phyloP scores from a whole-genome alignment of 2,113 vertebrate species.

The Hemiprocne comata region DNA sequence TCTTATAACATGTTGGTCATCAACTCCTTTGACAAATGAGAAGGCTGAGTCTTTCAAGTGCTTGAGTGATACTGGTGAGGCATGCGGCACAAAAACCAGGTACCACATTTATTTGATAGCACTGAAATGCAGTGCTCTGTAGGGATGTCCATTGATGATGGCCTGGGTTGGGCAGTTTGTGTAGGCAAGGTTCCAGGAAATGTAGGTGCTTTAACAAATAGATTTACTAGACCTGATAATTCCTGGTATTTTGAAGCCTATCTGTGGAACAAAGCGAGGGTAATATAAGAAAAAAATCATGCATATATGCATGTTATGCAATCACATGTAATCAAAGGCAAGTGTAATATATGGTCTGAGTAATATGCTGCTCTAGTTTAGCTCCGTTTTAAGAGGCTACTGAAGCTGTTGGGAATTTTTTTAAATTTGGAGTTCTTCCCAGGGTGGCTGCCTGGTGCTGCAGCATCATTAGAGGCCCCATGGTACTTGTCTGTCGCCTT shows the following conservation, averaged over 20 bases:
- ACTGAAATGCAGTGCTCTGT: not conserved
- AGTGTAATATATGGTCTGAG: not conserved
- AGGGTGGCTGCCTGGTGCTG: not conserved
- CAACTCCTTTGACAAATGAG: not conserved
- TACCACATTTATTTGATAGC: fast-evolving
- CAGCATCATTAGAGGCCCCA: not conserved
- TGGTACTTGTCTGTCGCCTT: not conserved
- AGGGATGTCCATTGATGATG: too few species aligned
- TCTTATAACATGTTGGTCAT: fast-evolving
- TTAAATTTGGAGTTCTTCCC: not conserved
- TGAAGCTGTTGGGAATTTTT: not conserved
- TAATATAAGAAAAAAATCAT: not conserved
- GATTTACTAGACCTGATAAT: not conserved
- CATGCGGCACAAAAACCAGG: not conserved
- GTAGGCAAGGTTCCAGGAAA: not conserved
- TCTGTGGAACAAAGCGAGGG: not conserved
- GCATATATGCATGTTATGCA: not conserved
- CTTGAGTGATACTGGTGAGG: not conserved
- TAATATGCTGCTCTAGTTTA: not conserved
- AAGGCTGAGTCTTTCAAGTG: not conserved
- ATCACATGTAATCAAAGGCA: not conserved
- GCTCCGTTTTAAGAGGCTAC: not conserved
- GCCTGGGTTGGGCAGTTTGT: not conserved
- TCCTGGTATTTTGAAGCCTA: not conserved
- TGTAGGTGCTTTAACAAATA: not conserved